Evolutionary conservation across 2,797 vertebrate genomes (phyloP).

Genomic region (Falco berigora): DNA sequence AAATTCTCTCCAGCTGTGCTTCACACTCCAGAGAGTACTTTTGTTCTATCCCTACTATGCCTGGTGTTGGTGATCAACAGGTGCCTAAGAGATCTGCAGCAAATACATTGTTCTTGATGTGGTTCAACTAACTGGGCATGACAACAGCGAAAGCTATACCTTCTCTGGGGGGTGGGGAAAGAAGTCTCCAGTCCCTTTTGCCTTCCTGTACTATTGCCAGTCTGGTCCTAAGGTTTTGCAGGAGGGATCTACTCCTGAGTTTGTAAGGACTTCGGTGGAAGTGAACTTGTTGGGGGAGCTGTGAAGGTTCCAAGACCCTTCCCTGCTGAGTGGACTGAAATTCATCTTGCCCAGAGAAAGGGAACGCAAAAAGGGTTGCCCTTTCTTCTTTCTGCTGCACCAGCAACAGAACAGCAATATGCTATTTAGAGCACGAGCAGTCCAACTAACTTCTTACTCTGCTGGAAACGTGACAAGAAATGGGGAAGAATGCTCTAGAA

Average conservation of each 20-base stretch:
- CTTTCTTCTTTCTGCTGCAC: background rate
- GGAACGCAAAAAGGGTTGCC: rapidly evolving
- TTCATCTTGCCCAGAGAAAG: background rate
- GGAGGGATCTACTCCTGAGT: background rate
- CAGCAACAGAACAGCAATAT: background rate
- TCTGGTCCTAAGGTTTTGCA: background rate
- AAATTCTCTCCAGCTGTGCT: background rate
- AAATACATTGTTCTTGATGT: background rate
- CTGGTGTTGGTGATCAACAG: background rate
- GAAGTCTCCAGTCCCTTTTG: rapidly evolving
- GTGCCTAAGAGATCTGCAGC: background rate
- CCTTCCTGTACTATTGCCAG: background rate
- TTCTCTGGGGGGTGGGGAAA: no score
- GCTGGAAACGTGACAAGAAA: constrained; percentile 7
- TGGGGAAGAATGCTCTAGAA: background rate
- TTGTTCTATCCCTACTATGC: background rate
- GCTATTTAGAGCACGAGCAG: background rate
- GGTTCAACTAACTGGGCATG: background rate
- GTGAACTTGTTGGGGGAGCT: background rate
- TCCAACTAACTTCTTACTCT: background rate
- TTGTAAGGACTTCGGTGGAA: background rate
- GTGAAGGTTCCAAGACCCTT: background rate
- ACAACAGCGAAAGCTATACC: background rate
- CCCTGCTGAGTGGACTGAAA: background rate
- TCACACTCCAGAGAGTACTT: background rate